A percentile compares a stretch with the other conserved stretches of the same genome.
Evolutionary conservation across 2,797 vertebrate genomes (phyloP).

Genomic region (Hyperoplus lanceolatus): DNA sequence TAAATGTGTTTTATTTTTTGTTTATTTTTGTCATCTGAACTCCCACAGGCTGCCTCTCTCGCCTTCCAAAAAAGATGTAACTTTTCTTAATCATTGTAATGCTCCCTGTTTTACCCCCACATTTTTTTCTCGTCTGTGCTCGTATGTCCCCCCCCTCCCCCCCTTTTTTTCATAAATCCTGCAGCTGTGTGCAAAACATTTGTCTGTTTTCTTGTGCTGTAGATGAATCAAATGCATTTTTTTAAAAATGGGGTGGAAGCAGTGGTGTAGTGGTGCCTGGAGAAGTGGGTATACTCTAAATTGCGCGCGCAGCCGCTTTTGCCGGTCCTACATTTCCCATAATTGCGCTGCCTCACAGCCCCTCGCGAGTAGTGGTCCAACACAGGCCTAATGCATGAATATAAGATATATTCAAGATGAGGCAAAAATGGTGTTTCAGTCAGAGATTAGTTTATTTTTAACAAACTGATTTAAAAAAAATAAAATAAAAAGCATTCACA

Average conservation of each 20-base stretch:
- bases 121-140: slow-evolving; percentile 37
- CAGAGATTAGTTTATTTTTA: too few species aligned
- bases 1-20: slow-evolving; percentile 79
- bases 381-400: too few species aligned
- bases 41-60: slow-evolving; percentile 63
- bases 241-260: not conserved
- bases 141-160: slow-evolving; percentile 60
- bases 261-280: too few species aligned
- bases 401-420: too few species aligned
- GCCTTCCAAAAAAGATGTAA: slow-evolving; percentile 73
- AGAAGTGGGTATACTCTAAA: too few species aligned
- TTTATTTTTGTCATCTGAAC: slow-evolving; percentile 71
- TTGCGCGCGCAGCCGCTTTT: too few species aligned
- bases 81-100: slow-evolving; percentile 73
- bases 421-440: too few species aligned
- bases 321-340: too few species aligned
- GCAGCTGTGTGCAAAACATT: slow-evolving; percentile 36
- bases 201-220: not conserved
- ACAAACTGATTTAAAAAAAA: too few species aligned
- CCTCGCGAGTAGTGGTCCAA: too few species aligned
- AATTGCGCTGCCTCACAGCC: too few species aligned
- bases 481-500: too few species aligned
- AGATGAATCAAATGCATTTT: not conserved
- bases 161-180: slow-evolving; percentile 23
- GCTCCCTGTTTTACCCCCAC: slow-evolving; percentile 65